A percentile compares a stretch with the other conserved stretches of the same genome.
phyloP scores from a whole-genome alignment of 2,888 invertebrate species.

The Scaptodrosophila latifasciaeformis region DNA sequence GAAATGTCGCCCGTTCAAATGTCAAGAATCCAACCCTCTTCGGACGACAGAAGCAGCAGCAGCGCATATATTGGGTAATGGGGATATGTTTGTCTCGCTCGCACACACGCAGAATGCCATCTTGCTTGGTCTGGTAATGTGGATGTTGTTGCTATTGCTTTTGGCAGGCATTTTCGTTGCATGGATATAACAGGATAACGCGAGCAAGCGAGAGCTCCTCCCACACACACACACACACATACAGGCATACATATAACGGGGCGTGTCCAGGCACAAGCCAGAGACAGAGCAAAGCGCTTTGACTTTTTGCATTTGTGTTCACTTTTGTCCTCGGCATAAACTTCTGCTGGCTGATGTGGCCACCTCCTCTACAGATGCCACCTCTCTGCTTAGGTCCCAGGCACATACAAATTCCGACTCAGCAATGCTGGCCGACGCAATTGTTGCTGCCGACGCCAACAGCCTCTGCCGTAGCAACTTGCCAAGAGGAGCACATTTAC shows the following conservation, averaged over 20 bases:
- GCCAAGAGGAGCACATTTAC: neutral
- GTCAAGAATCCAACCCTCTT: slow-evolving; percentile 72
- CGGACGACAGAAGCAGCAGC: too few species aligned
- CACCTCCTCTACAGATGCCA: neutral
- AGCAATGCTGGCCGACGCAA: neutral
- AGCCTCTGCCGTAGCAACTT: too few species aligned
- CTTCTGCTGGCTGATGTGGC: slow-evolving; percentile 34
- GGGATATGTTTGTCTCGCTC: neutral
- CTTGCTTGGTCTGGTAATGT: neutral
- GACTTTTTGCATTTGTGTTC: slow-evolving; percentile 68
- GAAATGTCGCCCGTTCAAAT: slow-evolving; percentile 71
- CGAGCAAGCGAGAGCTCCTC: slow-evolving; percentile 48
- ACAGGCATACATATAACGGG: too few species aligned
- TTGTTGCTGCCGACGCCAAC: slow-evolving; percentile 25
- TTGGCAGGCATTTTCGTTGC: slow-evolving; percentile 51
- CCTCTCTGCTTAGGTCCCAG: slow-evolving; percentile 11
- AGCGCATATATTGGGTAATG: neutral
- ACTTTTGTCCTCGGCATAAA: slow-evolving; percentile 58
- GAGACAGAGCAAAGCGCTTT: slow-evolving; percentile 60
- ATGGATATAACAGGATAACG: slow-evolving; percentile 59
- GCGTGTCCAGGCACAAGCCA: slow-evolving; percentile 64
- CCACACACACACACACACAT: too few species aligned
- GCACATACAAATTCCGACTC: too few species aligned
- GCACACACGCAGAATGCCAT: neutral
- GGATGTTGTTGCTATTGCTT: slow-evolving; percentile 16